Evolutionary conservation across 2,888 invertebrate species (phyloP).

Genomic region (Prionchulus punctatus): DNA sequence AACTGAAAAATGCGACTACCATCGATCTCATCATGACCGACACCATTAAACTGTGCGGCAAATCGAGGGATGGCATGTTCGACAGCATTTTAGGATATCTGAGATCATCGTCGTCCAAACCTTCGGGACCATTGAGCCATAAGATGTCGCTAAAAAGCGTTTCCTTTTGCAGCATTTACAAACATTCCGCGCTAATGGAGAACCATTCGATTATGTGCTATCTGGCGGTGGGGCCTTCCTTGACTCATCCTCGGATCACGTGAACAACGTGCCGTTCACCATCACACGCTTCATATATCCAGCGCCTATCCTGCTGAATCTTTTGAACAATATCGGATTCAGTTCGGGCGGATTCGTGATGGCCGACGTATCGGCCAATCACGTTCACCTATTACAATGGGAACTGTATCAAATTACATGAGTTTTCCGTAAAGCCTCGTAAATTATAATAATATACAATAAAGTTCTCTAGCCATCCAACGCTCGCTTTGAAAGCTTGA

Average conservation of each 20-base stretch:
- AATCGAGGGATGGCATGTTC: slow-evolving; percentile 19
- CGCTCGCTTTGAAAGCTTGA: too few species aligned
- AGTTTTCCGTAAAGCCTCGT: too few species aligned
- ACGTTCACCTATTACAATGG: slow-evolving; percentile 1
- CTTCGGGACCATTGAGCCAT: slow-evolving; percentile 6
- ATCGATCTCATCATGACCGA: slow-evolving; percentile 40
- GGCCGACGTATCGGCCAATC: neutral
- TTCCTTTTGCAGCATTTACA: neutral
- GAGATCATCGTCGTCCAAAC: neutral
- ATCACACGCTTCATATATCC: neutral
- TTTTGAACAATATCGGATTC: neutral
- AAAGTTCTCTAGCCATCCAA: too few species aligned
- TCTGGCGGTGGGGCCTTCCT: slow-evolving; percentile 2
- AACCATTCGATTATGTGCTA: neutral
- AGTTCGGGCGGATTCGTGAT: slow-evolving; percentile 1
- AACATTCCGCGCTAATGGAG: neutral
- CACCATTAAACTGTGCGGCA: slow-evolving; percentile 39
- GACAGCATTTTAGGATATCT: neutral
- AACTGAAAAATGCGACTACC: slow-evolving; percentile 24
- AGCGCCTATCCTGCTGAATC: neutral
- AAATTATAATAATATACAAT: too few species aligned
- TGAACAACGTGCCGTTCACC: neutral
- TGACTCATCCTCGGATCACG: neutral
- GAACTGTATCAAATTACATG: too few species aligned
- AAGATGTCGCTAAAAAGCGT: too few species aligned